phyloP scores from a whole-genome alignment of 2,888 invertebrate genomes.

The Oscheius sp. region DNA sequence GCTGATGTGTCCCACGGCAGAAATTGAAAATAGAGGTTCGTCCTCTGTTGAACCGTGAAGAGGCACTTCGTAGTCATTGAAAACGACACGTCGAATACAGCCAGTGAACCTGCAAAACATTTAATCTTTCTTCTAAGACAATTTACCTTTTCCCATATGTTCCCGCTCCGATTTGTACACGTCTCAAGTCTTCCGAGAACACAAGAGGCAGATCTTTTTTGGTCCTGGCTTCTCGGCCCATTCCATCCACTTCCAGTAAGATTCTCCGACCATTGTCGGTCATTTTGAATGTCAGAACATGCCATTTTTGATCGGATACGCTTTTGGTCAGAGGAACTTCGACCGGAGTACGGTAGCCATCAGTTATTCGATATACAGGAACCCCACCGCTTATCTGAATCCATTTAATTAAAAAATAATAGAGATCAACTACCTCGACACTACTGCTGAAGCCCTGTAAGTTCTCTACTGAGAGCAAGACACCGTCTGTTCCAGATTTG shows the following conservation, averaged over 20 bases:
- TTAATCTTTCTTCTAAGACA: background rate
- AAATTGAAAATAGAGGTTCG: background rate
- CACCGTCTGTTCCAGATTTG: conserved; percentile 3
- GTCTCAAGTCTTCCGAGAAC: conserved; percentile 9
- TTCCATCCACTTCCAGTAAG: conserved; percentile 48
- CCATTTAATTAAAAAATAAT: background rate
- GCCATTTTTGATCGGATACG: conserved; percentile 28
- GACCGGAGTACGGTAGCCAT: conserved; percentile 28
- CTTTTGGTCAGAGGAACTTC: conserved; percentile 27
- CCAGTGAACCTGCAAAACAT: conserved; percentile 12
- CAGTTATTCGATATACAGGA: conserved; percentile 17
- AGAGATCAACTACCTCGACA: conserved; percentile 7
- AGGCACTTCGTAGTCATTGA: conserved; percentile 10
- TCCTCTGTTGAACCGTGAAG: conserved; percentile 4
- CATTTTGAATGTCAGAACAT: conserved; percentile 24
- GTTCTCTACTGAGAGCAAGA: conserved; percentile 7
- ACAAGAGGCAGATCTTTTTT: conserved; percentile 11
- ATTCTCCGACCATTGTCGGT: conserved; percentile 27
- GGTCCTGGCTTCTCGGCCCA: conserved; percentile 49
- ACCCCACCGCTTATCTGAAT: conserved; percentile 6
- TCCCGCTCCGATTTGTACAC: conserved; percentile 22
- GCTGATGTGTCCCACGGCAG: conserved; percentile 12
- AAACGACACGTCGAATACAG: conserved; percentile 11
- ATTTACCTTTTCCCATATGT: conserved; percentile 2
- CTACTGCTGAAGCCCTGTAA: conserved; percentile 5